A percentile compares a stretch with the other conserved stretches of the same genome.
Evolutionary conservation across 2,888 invertebrate species (phyloP).

Genomic region (Dryadula phaetusa): DNA sequence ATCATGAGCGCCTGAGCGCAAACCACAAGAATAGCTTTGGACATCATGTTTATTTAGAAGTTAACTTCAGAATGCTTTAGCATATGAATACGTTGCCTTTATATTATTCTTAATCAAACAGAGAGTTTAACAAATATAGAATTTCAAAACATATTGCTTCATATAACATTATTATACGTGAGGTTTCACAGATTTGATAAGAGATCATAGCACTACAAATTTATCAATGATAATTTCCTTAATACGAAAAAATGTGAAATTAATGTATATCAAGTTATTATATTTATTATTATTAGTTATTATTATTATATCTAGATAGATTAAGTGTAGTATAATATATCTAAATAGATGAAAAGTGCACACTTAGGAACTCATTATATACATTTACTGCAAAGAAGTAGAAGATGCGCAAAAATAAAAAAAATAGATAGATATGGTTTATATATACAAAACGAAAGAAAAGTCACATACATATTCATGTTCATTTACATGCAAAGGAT

Average conservation of each 20-base stretch:
- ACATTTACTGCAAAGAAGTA: no score
- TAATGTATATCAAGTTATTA: no score
- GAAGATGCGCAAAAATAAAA: no score
- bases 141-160: slow-evolving; percentile 1
- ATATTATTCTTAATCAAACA: neutral
- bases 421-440: no score
- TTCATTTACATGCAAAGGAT: no score
- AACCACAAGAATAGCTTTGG: slow-evolving; percentile 50
- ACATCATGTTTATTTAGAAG: slow-evolving; percentile 46
- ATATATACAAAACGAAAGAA: no score
- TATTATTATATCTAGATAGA: neutral
- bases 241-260: no score
- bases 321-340: no score
- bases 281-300: no score
- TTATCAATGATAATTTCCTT: neutral
- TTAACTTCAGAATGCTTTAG: neutral
- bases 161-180: neutral
- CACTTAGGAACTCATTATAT: no score
- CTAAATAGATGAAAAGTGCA: no score
- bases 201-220: neutral
- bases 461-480: no score
- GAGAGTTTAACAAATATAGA: neutral
- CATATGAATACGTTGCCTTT: neutral
- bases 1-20: slow-evolving; percentile 52
- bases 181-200: neutral